phyloP scores from a whole-genome alignment of 2,113 vertebrate genomes.

The Amia ocellicauda region DNA sequence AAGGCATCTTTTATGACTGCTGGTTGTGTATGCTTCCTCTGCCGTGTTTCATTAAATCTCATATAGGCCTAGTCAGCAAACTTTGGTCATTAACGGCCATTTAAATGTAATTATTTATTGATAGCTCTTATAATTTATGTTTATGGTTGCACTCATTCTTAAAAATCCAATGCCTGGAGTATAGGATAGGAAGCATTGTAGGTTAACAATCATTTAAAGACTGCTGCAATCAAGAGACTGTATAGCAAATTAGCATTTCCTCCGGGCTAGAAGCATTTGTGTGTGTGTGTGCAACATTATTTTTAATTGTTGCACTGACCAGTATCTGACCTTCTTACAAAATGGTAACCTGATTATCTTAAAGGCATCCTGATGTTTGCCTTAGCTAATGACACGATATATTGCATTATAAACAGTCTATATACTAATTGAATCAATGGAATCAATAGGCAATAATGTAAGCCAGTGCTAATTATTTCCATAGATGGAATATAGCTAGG shows the following conservation, averaged over 20 bases:
- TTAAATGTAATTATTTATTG: slow-evolving; percentile 79
- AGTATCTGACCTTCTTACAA: slow-evolving; percentile 14
- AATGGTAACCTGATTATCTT: slow-evolving; percentile 2
- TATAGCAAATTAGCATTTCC: slow-evolving; percentile 19
- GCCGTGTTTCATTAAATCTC: slow-evolving; percentile 59
- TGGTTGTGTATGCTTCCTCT: slow-evolving; percentile 59
- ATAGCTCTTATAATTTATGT: slow-evolving; percentile 67
- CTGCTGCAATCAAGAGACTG: slow-evolving; percentile 20
- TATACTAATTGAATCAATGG: slow-evolving; percentile 19
- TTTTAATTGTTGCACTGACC: not conserved
- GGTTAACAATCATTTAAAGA: slow-evolving; percentile 55
- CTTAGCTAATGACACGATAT: slow-evolving; percentile 4
- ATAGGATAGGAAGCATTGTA: slow-evolving; percentile 38
- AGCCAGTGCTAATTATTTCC: slow-evolving; percentile 12
- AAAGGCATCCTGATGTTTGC: not conserved
- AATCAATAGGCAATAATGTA: slow-evolving; percentile 20
- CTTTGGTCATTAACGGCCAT: slow-evolving; percentile 68
- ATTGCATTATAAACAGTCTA: not conserved
- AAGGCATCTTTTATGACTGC: slow-evolving; percentile 60
- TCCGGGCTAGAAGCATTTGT: not conserved
- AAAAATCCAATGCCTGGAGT: slow-evolving; percentile 37
- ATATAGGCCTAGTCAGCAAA: slow-evolving; percentile 67
- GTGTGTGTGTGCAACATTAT: slow-evolving; percentile 28
- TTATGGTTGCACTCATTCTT: slow-evolving; percentile 39
- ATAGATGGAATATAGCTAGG: not conserved